Base-by-base conservation (phyloP, 2,888 invertebrate species). In the Eristalis pertinax region DNA sequence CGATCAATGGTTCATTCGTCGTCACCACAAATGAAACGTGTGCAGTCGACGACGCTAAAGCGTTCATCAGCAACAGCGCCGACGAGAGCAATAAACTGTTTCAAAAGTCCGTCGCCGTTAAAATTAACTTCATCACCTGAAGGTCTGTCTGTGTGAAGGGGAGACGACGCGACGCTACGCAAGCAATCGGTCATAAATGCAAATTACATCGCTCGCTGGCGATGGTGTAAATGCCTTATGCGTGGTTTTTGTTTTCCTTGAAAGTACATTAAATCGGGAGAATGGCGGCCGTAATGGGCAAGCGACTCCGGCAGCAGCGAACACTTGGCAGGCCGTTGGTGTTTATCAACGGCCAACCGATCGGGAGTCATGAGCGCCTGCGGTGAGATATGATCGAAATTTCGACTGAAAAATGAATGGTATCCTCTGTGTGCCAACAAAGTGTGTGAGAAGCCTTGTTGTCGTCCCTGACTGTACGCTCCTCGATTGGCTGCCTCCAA, bases 161-260 rank as follows among this genome's bases (percentile, higher is more conserved):
- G 32, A n/a, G n/a, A 19, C 1, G 11, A 15, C 13, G 1, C 24
- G 13, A 60, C 7, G 3, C 4, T 13, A n/a, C 58, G 64, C 74
- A 58, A 69, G 85, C 77, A 86, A 82, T 82, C 85, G 78, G 69
- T 78, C 82, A 86, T 86, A 86, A 86, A 86, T 78, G 85, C 82
- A 82, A 86, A 82, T 86, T 82, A 68, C 43, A 70, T 32, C 69
- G 58, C 13, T 38, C 70, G n/a, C 26, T 1, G 4, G 26, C 1
- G 70, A 70, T 63, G 29, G 35, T 56, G 38, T n/a, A 38, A 24
- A 62, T 29, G 32, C 41, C 75, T 72, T 69, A 50, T 50, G 50
- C n/a, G 50, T 50, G 43, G 43, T 43, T 43, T 43, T n/a, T n/a
- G n/a, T n/a, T n/a, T 43, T 43, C 43, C 43, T 43, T 43, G 43